Evolutionary conservation across 2,113 vertebrate species (phyloP).

Genomic region (Xyrauchen texanus): DNA sequence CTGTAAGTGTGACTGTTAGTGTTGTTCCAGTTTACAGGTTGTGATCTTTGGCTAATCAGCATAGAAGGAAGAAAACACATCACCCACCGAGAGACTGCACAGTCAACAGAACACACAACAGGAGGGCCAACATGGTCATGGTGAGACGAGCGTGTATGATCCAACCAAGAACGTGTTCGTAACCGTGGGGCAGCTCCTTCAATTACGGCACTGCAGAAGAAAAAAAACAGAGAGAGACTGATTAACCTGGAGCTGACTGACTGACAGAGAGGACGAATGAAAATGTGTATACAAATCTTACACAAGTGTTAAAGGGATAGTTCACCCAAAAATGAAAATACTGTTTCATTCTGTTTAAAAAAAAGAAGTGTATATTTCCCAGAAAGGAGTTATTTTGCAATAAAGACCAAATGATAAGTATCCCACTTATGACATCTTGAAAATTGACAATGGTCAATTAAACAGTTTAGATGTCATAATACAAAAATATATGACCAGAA

Average conservation of each 20-base stretch:
- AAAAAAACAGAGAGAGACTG: constrained; percentile 47
- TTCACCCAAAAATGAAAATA: too few species aligned
- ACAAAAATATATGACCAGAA: too few species aligned
- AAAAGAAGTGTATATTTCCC: too few species aligned
- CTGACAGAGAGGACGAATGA: not conserved
- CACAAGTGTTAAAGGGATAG: too few species aligned
- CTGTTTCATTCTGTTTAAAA: too few species aligned
- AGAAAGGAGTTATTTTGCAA: too few species aligned
- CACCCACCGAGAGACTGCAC: constrained; percentile 69
- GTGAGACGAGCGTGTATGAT: constrained; percentile 40
- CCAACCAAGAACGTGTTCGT: not conserved
- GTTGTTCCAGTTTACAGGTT: constrained; percentile 8
- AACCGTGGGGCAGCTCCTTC: constrained; percentile 57
- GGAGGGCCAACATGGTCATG: constrained; percentile 68
- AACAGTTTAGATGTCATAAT: too few species aligned
- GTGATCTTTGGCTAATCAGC: constrained; percentile 23
- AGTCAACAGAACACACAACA: constrained; percentile 67
- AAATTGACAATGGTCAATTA: too few species aligned
- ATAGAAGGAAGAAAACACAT: constrained; percentile 10
- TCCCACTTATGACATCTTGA: too few species aligned
- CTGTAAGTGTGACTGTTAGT: not conserved
- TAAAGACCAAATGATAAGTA: too few species aligned
- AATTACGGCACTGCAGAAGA: constrained; percentile 63
- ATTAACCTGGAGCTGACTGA: constrained; percentile 20
- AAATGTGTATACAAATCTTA: too few species aligned